phyloP scores from a whole-genome alignment of 2,888 invertebrate species.

The Sesia apiformis region DNA sequence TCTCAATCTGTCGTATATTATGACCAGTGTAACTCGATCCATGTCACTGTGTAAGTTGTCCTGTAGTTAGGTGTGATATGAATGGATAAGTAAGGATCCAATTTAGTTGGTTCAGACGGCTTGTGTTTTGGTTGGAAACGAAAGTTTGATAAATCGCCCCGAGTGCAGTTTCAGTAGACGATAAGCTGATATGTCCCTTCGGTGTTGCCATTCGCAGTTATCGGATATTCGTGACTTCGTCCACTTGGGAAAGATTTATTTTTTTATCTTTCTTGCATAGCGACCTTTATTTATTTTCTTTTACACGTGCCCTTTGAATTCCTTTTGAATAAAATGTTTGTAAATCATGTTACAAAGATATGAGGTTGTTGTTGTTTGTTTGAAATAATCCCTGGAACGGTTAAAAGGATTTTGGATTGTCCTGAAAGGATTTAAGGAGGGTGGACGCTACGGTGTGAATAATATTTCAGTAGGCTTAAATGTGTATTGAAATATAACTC shows the following conservation, averaged over 20 bases:
- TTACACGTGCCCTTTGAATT: too few species aligned
- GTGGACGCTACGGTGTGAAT: too few species aligned
- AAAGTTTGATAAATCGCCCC: slow-evolving; percentile 59
- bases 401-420: too few species aligned
- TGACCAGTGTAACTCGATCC: slow-evolving; percentile 29
- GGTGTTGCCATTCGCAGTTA: slow-evolving; percentile 30
- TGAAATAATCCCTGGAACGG: too few species aligned
- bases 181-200: slow-evolving; percentile 48
- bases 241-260: slow-evolving; percentile 12
- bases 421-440: too few species aligned
- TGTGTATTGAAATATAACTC: too few species aligned
- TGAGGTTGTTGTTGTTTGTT: too few species aligned
- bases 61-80: background rate
- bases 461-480: too few species aligned
- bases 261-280: background rate
- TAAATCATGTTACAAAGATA: too few species aligned
- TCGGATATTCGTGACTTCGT: slow-evolving; percentile 33
- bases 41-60: background rate
- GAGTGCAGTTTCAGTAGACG: slow-evolving; percentile 43
- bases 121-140: slow-evolving; percentile 45
- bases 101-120: slow-evolving; percentile 22
- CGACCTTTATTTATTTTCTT: too few species aligned
- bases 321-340: too few species aligned
- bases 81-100: slow-evolving; percentile 12
- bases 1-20: slow-evolving; percentile 50